A percentile compares a stretch with the other conserved stretches of the same genome.
phyloP scores from a whole-genome alignment of 2,888 invertebrate genomes.

The Junonia oenone region DNA sequence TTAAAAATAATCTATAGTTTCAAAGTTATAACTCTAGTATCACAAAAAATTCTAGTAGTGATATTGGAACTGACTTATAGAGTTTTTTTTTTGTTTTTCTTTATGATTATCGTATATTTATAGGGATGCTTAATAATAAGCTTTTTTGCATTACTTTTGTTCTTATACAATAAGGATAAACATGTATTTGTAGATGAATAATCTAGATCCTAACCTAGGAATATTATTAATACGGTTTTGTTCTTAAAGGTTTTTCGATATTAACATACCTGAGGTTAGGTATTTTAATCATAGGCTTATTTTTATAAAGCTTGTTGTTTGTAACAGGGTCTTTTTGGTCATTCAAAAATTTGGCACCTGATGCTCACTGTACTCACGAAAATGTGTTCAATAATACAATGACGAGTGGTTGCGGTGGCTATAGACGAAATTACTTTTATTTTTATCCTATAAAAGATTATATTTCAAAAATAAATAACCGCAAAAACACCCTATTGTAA shows the following conservation, averaged over 20 bases:
- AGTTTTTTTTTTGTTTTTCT: conserved; percentile 11
- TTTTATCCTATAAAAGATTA: conserved; percentile 51
- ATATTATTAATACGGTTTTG: conserved; percentile 8
- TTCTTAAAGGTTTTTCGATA: conserved; percentile 17
- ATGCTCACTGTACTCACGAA: conserved; percentile 39
- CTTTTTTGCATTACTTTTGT: conserved; percentile 24
- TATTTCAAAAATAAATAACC: conserved; percentile 45
- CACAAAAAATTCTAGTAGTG: conserved; percentile 2
- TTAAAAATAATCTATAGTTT: conserved; percentile 13
- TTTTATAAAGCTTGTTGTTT: conserved; percentile 28
- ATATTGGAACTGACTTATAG: conserved; percentile 14
- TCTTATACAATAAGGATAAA: conserved; percentile 17
- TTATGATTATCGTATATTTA: conserved; percentile 4
- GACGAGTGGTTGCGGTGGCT: conserved; percentile 41
- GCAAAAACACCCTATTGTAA: conserved; percentile 30
- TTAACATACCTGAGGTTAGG: conserved; percentile 25
- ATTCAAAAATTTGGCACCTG: conserved; percentile 56
- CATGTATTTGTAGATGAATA: conserved; percentile 19
- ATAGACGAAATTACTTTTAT: conserved; percentile 57
- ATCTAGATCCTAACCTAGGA: conserved; percentile 22
- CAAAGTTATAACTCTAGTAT: conserved; percentile 10
- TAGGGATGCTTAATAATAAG: conserved; percentile 18
- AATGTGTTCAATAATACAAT: conserved; percentile 46
- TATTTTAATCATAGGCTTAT: conserved; percentile 24
- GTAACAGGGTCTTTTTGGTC: conserved; percentile 68